These are phyloP conservation scores for Drosophila gaucha DNA, from an alignment of 2,888 invertebrate genomes.

Conservation along the genomic window DNA sequence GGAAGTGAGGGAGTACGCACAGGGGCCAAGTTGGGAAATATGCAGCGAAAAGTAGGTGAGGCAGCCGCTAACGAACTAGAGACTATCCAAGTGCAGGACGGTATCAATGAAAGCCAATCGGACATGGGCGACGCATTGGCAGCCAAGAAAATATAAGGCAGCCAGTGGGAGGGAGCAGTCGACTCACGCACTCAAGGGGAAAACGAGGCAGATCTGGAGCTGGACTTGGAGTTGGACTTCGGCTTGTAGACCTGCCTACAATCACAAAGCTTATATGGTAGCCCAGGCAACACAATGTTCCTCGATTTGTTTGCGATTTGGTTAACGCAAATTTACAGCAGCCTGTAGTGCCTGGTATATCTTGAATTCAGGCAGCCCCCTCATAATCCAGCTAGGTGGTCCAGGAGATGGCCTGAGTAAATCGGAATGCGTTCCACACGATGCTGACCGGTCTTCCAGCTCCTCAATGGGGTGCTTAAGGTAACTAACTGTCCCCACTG, in stretches of 20 bases:
- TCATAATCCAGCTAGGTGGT: conserved; percentile 55
- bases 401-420: conserved; percentile 17
- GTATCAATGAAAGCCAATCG: conserved; percentile 76
- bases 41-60: conserved; percentile 70
- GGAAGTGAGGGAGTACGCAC: conserved; percentile 31
- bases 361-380: conserved; percentile 31
- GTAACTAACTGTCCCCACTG: conserved; percentile 6
- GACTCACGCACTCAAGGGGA: conserved; percentile 54
- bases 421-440: conserved; percentile 24
- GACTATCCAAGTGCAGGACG: conserved; percentile 39
- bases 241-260: conserved; percentile 19
- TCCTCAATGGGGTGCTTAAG: conserved; percentile 15
- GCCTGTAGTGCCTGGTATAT: conserved; percentile 28
- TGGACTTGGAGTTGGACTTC: conserved; percentile 9
- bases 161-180: conserved; percentile 55
- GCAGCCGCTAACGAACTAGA: conserved; percentile 66
- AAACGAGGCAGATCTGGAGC: conserved; percentile 13
- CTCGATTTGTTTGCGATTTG: conserved; percentile 77
- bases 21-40: conserved; percentile 40
- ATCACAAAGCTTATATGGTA: conserved; percentile 56
- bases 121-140: conserved; percentile 78
- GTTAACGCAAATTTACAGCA: conserved; percentile 68
- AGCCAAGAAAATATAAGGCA: conserved; percentile 41
- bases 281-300: conserved; percentile 47
- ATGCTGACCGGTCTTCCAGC: conserved; percentile 10